phyloP scores from a whole-genome alignment of 23 tunicate species.

The Trididemnum nubilum region DNA sequence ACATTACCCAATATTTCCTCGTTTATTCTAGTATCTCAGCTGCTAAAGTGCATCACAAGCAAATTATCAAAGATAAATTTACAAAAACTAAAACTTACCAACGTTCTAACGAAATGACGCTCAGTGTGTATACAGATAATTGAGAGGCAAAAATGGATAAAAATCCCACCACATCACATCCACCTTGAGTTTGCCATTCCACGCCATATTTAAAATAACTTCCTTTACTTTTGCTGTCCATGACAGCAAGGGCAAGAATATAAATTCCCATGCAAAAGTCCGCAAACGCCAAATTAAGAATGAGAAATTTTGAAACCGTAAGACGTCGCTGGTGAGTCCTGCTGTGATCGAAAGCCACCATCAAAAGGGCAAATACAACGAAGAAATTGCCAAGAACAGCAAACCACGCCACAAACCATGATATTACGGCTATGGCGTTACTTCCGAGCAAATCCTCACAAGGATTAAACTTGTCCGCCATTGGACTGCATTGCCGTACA shows the following conservation, averaged over 20 bases:
- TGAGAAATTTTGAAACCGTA: constrained; percentile 81
- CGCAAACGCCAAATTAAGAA: constrained; percentile 78
- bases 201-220: constrained; percentile 72
- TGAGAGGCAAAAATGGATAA: constrained; percentile 82
- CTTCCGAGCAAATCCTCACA: constrained; percentile 85
- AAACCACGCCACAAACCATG: constrained; percentile 71
- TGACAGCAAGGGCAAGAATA: constrained; percentile 51
- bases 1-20: no score
- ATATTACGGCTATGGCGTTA: constrained; percentile 30
- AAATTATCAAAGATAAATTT: no score
- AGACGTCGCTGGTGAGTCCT: constrained; percentile 71
- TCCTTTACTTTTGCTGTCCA: constrained; percentile 74
- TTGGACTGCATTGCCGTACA: constrained; percentile 48
- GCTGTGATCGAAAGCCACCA: constrained; percentile 59
- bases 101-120: constrained; percentile 87
- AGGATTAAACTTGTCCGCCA: constrained; percentile 68
- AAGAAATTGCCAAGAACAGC: constrained; percentile 84
- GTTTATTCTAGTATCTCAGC: no score
- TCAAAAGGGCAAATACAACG: constrained; percentile 65
- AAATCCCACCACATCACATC: constrained; percentile 82
- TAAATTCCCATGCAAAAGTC: constrained; percentile 92
- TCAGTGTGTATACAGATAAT: constrained; percentile 77
- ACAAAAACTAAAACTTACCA: constrained; percentile 83
- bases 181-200: constrained; percentile 81
- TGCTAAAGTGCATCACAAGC: no score